These are phyloP conservation scores for Rattus rattus DNA, from an alignment of 2,113 vertebrate species.

Conservation along the genomic window DNA sequence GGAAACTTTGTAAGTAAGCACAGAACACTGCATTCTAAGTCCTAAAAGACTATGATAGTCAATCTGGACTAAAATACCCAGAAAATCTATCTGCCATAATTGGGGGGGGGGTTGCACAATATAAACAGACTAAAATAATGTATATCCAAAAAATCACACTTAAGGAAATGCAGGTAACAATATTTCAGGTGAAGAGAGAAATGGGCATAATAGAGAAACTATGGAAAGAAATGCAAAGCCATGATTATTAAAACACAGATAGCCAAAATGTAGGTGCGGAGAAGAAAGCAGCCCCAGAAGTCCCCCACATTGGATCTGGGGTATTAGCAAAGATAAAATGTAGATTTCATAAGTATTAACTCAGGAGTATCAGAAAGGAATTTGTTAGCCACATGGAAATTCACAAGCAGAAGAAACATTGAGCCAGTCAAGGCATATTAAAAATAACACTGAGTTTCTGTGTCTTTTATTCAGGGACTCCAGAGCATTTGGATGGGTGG, in stretches of 20 bases:
- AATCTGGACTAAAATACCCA: not conserved
- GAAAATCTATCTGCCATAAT: not conserved
- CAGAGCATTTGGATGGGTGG: too few species aligned
- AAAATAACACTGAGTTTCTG: too few species aligned
- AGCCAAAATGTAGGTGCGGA: too few species aligned
- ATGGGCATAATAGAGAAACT: not conserved
- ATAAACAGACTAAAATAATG: not conserved
- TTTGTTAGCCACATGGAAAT: too few species aligned
- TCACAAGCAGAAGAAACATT: too few species aligned
- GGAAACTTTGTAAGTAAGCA: not conserved
- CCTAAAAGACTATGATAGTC: not conserved
- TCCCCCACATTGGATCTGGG: too few species aligned
- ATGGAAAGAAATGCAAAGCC: not conserved
- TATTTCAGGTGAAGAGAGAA: not conserved
- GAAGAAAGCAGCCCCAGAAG: too few species aligned
- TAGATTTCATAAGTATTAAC: too few species aligned
- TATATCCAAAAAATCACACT: not conserved
- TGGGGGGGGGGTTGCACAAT: not conserved
- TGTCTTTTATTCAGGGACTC: too few species aligned
- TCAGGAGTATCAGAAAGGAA: too few species aligned
- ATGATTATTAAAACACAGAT: not conserved
- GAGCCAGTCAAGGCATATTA: too few species aligned
- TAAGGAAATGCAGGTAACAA: not conserved
- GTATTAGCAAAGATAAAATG: too few species aligned
- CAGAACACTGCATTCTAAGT: not conserved